Conservation (phyloP, 2,797 vertebrate species). For the Cichlasoma orientale region DNA sequence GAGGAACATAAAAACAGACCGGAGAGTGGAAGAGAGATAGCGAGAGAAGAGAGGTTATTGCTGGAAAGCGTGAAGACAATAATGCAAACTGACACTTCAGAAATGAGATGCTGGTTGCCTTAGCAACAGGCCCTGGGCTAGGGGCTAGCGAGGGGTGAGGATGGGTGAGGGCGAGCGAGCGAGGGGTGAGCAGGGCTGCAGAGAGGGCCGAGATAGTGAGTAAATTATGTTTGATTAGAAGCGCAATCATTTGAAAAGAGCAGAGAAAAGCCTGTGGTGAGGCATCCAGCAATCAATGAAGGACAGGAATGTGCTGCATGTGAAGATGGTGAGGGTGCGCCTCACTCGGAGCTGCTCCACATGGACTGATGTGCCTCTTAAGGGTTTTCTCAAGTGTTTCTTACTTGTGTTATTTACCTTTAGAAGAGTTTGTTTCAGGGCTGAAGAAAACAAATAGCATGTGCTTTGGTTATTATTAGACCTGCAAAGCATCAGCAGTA, state of each 20-base stretch:
- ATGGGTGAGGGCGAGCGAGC: conserved; percentile 79
- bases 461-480: neutral
- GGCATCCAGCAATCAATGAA: conserved; percentile 46
- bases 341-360: neutral
- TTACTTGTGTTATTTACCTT: conserved; percentile 37
- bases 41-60: conserved; percentile 83
- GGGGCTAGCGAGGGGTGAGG: conserved; percentile 84
- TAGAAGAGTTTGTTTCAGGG: conserved; percentile 8
- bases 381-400: conserved; percentile 33
- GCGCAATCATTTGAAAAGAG: conserved; percentile 93
- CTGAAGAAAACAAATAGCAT: conserved; percentile 14
- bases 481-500: neutral
- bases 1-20: conserved; percentile 43
- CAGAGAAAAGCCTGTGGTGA: conserved; percentile 84
- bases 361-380: conserved; percentile 4
- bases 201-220: conserved; percentile 89
- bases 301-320: conserved; percentile 54
- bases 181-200: conserved; percentile 86
- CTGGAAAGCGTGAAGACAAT: conserved; percentile 99
- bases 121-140: conserved; percentile 94
- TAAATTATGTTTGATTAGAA: conserved; percentile 99
- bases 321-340: neutral
- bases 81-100: conserved; percentile 99
- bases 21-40: conserved; percentile 31
- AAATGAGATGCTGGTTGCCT: conserved; percentile 98